Conservation (phyloP, 2,888 invertebrate genomes). For the Leptinotarsa juncta region DNA sequence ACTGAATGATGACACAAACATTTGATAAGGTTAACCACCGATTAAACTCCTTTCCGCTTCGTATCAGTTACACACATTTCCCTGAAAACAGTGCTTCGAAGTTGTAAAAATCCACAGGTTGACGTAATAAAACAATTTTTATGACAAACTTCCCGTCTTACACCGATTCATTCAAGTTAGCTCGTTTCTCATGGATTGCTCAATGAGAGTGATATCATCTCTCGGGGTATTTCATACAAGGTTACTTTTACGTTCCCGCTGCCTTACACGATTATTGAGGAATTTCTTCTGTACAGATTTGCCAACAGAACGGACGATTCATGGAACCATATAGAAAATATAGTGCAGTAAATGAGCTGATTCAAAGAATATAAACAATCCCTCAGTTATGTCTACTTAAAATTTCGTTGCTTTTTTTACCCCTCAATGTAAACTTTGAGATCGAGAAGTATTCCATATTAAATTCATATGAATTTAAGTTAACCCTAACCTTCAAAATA, state of each 20-base stretch:
- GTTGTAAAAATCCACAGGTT: slow-evolving; percentile 6
- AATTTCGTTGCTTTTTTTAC: too few relatives aligned
- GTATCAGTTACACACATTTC: slow-evolving; percentile 23
- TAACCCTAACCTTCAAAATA: too few relatives aligned
- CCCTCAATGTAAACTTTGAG: too few relatives aligned
- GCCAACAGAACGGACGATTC: not conserved
- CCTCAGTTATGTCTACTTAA: too few relatives aligned
- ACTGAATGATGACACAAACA: not conserved
- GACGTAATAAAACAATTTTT: not conserved
- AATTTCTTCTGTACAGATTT: slow-evolving; percentile 9
- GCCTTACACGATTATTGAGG: not conserved
- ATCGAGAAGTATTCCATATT: too few relatives aligned
- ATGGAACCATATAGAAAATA: not conserved
- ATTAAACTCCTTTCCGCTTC: not conserved
- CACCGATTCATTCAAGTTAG: slow-evolving; percentile 16
- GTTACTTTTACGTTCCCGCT: not conserved
- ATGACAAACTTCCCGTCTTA: slow-evolving; percentile 21
- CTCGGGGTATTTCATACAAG: slow-evolving; percentile 15
- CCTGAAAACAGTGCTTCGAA: not conserved
- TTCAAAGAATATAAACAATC: too few relatives aligned
- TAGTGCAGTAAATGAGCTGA: too few relatives aligned
- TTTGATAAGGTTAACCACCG: not conserved
- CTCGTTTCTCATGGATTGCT: slow-evolving; percentile 10
- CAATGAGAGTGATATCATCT: not conserved
- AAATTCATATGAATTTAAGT: too few relatives aligned